Evolutionary conservation across 2,797 vertebrate species (phyloP).

Genomic region (Oryzias dopingdopingensis): DNA sequence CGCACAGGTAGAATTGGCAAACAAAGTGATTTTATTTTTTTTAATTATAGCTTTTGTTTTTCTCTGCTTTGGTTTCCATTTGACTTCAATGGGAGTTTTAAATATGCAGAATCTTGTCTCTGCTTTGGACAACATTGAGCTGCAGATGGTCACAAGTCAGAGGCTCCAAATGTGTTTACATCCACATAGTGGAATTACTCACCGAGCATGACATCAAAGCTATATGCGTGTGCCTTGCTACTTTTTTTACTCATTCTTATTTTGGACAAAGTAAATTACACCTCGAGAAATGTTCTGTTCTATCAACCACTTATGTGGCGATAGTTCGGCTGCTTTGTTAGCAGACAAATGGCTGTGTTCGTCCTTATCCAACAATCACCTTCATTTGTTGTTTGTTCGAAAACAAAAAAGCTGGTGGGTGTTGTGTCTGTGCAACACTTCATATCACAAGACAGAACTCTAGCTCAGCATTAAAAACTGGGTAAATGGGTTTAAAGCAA

Average conservation of each 20-base stretch:
- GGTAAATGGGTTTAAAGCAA: slow-evolving; percentile 30
- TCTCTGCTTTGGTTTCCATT: slow-evolving; percentile 2
- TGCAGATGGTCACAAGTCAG: slow-evolving; percentile 47
- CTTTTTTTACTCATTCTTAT: slow-evolving; percentile 11
- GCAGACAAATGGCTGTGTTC: slow-evolving; percentile 33
- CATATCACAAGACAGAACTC: slow-evolving; percentile 24
- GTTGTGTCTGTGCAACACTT: slow-evolving; percentile 38
- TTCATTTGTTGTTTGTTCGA: slow-evolving; percentile 47
- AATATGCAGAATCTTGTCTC: not conserved
- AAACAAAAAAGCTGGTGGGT: slow-evolving; percentile 56
- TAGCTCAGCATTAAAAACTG: slow-evolving; percentile 17
- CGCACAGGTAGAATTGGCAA: too few relatives aligned
- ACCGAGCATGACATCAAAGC: slow-evolving; percentile 47
- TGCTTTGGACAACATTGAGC: not conserved
- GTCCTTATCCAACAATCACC: slow-evolving; percentile 44
- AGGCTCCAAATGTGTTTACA: slow-evolving; percentile 45
- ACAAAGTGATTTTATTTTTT: too few relatives aligned
- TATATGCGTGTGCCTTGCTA: slow-evolving; percentile 15
- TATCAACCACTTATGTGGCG: slow-evolving; percentile 23
- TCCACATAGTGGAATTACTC: slow-evolving; percentile 52
- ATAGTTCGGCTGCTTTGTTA: slow-evolving; percentile 35
- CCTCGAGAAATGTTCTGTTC: not conserved
- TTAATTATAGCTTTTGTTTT: slow-evolving; percentile 22
- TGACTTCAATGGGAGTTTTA: not conserved
- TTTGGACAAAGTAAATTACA: slow-evolving; percentile 10